A percentile compares a stretch with the other conserved stretches of the same genome.
Evolutionary conservation across 2,113 vertebrate species (phyloP).

Genomic region (Paratilapia polleni): DNA sequence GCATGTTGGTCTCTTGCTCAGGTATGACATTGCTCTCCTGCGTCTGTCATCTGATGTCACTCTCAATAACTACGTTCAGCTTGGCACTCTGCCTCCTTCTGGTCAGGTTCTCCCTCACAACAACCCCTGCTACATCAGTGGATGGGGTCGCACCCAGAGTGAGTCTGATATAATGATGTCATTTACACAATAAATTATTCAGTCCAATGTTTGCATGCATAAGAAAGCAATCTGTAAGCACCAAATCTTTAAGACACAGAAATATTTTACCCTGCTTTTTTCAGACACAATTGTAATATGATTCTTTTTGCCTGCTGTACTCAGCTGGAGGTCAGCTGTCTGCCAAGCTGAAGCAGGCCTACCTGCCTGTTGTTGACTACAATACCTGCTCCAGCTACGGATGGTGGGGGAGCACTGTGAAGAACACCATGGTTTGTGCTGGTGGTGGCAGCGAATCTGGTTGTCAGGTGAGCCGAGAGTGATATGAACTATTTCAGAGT

Average conservation of each 20-base stretch:
- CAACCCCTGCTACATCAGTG: constrained; percentile 86
- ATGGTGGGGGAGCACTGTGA: constrained; percentile 90
- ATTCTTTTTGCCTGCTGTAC: not conserved
- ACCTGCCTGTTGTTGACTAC: constrained; percentile 83
- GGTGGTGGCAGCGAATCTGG: constrained; percentile 84
- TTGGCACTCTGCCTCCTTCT: constrained; percentile 80
- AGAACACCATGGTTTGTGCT: constrained; percentile 88
- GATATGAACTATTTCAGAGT: not conserved
- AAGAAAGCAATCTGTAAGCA: not conserved
- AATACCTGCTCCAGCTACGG: constrained; percentile 79
- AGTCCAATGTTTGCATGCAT: not conserved
- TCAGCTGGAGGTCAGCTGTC: constrained; percentile 86
- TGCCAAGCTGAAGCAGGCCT: constrained; percentile 86
- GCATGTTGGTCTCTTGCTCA: constrained; percentile 47
- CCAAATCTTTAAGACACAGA: not conserved
- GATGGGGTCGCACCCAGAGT: constrained; percentile 90
- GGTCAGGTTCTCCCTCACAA: constrained; percentile 84
- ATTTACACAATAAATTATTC: not conserved
- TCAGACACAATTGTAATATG: not conserved
- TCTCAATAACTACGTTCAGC: constrained; percentile 85
- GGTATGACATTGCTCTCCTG: constrained; percentile 89
- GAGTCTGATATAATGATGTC: constrained; percentile 62
- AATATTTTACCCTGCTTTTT: not conserved
- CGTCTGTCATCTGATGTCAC: constrained; percentile 77
- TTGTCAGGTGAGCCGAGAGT: constrained; percentile 80